Base-by-base conservation (phyloP, 2,797 vertebrate species). In the Pseudomugil tenellus region DNA sequence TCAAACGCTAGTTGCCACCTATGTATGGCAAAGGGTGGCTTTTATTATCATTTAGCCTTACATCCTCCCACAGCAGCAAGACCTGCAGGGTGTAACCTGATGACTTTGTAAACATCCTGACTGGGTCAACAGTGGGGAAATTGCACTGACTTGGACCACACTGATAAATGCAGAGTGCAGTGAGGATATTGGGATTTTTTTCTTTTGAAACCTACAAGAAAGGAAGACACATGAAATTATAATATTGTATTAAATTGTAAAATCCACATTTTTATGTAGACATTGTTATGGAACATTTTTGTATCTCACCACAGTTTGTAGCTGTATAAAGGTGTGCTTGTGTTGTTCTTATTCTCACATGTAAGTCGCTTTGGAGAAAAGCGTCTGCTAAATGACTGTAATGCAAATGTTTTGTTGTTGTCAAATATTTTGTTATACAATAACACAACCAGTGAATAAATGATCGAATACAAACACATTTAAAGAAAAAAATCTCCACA, bases 1-100 rank as follows among this genome's bases (percentile, higher is more conserved):
- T 74, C 63, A 72, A 55, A 61, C 26, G 31, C 43, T 58, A 21
- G 46, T 59, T 63, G 69, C 75, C 43, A 54, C 63, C 58, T 32
- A 19, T 4, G 1, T 48, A 32, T 53, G 12, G 14, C 37, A 68
- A 55, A 39, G 23, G 7, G 14, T 48, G 35, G 12, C 35, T 37
- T 70, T 59, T 35, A 12, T 41, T 26, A 9, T 70, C 26, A 35
- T 72, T 67, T 48, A 52, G 41, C 8, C n/a, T 32, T 55, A 53
- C 41, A 16, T 48, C 25, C 25, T 25, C 35, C 61, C 32, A 26
- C 37, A 65, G 54, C 63, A 17, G 19, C 53, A 28, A 48, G 16
- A n/a, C 46, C 23, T 54, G 2, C 14, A 12, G 43, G 41, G 7
- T 26, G 53, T 56, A 28, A 29, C 28, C 54, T 49, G 62, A 16